phyloP scores from a whole-genome alignment of 2,113 vertebrate genomes.

The Rhinolophus sinicus region DNA sequence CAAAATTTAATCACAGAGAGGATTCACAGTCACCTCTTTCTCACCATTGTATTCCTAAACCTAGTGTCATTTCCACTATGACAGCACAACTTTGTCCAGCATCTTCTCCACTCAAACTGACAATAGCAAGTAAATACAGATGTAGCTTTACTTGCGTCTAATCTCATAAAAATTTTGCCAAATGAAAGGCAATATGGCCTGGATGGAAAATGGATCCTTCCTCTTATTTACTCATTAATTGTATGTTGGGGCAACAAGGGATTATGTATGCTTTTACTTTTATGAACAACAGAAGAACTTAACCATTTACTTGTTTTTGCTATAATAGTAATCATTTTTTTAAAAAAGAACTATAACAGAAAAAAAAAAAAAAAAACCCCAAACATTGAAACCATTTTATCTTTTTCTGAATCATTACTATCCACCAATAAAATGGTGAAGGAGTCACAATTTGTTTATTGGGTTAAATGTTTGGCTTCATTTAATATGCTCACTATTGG shows the following conservation, averaged over 20 bases:
- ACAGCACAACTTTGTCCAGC: no score
- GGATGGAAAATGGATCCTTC: accelerated
- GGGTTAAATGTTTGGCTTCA: not conserved
- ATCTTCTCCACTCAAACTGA: not conserved
- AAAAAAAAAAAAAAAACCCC: not conserved
- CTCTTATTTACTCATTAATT: not conserved
- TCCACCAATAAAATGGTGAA: not conserved
- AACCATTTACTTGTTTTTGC: not conserved
- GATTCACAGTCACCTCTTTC: not conserved
- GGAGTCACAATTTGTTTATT: not conserved
- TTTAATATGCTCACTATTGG: not conserved
- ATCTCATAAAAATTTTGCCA: not conserved
- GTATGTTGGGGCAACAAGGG: not conserved
- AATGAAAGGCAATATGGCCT: not conserved
- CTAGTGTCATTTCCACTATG: not conserved
- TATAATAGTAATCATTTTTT: not conserved
- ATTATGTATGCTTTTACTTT: not conserved
- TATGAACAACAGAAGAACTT: not conserved
- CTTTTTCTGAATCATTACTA: not conserved
- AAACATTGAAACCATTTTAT: not conserved
- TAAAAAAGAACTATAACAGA: not conserved
- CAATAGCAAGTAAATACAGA: not conserved
- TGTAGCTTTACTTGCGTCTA: not conserved
- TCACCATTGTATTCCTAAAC: not conserved
- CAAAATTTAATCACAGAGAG: not conserved